Percentiles rank a stretch among this genome's conserved stretches.
Evolutionary conservation across 2,888 invertebrate genomes (phyloP).

Genomic region (Aleiodes testaceus): DNA sequence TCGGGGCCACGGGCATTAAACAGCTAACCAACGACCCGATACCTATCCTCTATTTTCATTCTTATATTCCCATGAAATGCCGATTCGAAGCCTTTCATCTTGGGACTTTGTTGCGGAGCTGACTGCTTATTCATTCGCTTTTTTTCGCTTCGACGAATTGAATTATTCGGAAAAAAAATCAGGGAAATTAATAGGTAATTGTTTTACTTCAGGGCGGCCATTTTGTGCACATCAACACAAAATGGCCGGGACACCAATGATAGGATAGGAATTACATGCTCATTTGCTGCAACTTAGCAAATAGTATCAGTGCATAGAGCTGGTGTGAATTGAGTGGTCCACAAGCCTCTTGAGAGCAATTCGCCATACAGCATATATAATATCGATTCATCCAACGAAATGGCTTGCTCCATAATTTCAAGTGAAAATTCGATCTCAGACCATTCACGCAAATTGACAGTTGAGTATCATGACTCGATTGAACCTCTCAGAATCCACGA

Average conservation of each 20-base stretch:
- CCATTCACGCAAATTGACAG: too few relatives aligned
- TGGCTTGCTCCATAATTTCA: constrained; percentile 42
- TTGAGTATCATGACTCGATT: too few relatives aligned
- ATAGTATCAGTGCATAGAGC: constrained; percentile 37
- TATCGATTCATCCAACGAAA: constrained; percentile 39
- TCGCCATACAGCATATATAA: constrained; percentile 39
- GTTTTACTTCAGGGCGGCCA: too few relatives aligned
- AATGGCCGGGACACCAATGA: constrained; percentile 37
- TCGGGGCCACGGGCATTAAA: too few relatives aligned
- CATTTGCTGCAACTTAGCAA: constrained; percentile 35
- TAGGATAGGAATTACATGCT: constrained; percentile 48
- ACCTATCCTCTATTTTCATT: constrained; percentile 5
- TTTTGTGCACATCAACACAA: not conserved
- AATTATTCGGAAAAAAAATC: too few relatives aligned
- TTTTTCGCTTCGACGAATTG: not conserved
- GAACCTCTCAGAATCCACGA: too few relatives aligned
- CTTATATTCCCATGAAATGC: not conserved
- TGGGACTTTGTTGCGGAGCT: not conserved
- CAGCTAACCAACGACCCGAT: too few relatives aligned
- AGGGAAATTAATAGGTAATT: too few relatives aligned
- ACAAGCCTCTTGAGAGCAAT: constrained; percentile 39
- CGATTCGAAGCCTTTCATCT: not conserved
- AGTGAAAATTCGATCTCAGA: constrained; percentile 18
- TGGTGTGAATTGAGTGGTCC: constrained; percentile 46
- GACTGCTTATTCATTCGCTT: not conserved